These are phyloP conservation scores for Cephalopholis sonnerati DNA, from an alignment of 2,113 vertebrate genomes.

Conservation along the genomic window DNA sequence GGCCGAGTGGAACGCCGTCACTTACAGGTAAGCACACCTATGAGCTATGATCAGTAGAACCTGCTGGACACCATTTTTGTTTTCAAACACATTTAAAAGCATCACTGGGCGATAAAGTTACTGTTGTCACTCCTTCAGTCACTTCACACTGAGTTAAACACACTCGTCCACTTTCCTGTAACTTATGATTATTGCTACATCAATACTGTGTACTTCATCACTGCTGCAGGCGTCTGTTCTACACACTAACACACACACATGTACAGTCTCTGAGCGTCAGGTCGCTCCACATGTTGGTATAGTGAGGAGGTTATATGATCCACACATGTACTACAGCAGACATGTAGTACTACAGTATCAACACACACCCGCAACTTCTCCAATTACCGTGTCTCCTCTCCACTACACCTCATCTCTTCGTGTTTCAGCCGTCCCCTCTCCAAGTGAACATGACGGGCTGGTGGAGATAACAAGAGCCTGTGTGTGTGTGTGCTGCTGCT, in stretches of 20 bases:
- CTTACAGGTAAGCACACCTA: slow-evolving; percentile 30
- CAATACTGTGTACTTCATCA: slow-evolving; percentile 26
- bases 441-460: neutral
- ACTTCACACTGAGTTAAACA: slow-evolving; percentile 1
- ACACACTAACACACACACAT: slow-evolving; percentile 14
- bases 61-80: slow-evolving; percentile 41
- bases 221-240: slow-evolving; percentile 15
- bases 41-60: slow-evolving; percentile 22
- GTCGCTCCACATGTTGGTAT: neutral
- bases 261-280: neutral
- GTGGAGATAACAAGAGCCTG: slow-evolving; percentile 18
- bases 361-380: slow-evolving; percentile 47
- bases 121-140: slow-evolving; percentile 20
- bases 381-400: slow-evolving; percentile 26
- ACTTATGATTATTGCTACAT: slow-evolving; percentile 65
- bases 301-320: slow-evolving; percentile 41
- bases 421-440: slow-evolving; percentile 21
- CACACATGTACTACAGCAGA: slow-evolving; percentile 14
- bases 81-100: slow-evolving; percentile 28
- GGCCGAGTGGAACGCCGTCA: slow-evolving; percentile 38
- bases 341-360: slow-evolving; percentile 38
- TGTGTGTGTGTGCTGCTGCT: neutral
- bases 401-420: neutral
- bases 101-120: slow-evolving; percentile 28
- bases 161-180: slow-evolving; percentile 4